These are phyloP conservation scores for Diplogasteroides magnus DNA, from an alignment of 1,140 invertebrate genomes.

Conservation along the genomic window DNA sequence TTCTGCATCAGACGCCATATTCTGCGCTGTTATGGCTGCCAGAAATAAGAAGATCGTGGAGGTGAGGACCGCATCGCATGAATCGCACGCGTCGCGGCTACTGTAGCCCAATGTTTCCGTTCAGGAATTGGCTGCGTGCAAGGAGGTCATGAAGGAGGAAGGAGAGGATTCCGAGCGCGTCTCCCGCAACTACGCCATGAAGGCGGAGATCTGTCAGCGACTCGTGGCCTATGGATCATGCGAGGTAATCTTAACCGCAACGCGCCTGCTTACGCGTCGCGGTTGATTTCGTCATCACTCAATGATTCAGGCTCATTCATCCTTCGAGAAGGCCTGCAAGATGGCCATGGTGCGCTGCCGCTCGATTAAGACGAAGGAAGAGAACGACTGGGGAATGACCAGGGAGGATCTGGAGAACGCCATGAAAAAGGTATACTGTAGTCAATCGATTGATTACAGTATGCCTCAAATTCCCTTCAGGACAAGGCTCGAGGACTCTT, in stretches of 20 bases:
- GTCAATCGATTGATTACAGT: background rate
- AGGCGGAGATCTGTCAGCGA: background rate
- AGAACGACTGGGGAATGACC: constrained; percentile 11
- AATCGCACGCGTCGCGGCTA: background rate
- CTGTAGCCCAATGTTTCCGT: background rate
- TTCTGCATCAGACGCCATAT: constrained; percentile 22
- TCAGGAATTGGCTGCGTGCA: too few relatives aligned
- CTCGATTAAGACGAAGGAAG: background rate
- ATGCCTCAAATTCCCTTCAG: background rate
- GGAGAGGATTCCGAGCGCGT: background rate
- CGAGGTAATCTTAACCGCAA: background rate
- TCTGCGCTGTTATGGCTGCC: constrained; percentile 15
- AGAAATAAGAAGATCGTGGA: background rate
- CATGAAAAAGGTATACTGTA: constrained; percentile 2
- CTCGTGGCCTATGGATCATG: background rate
- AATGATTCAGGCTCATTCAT: constrained; percentile 13
- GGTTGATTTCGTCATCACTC: background rate
- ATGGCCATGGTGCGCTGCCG: constrained; percentile 12
- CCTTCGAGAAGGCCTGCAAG: constrained; percentile 24
- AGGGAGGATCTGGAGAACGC: constrained; percentile 1
- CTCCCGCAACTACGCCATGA: background rate
- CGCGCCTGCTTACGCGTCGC: background rate
- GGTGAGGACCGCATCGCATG: background rate
- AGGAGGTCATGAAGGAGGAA: background rate
- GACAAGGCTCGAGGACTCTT: constrained; percentile 12